A percentile compares a stretch with the other conserved stretches of the same genome.
Conservation (phyloP, 2,888 invertebrate species). For the Pardosa pseudoannulata region DNA sequence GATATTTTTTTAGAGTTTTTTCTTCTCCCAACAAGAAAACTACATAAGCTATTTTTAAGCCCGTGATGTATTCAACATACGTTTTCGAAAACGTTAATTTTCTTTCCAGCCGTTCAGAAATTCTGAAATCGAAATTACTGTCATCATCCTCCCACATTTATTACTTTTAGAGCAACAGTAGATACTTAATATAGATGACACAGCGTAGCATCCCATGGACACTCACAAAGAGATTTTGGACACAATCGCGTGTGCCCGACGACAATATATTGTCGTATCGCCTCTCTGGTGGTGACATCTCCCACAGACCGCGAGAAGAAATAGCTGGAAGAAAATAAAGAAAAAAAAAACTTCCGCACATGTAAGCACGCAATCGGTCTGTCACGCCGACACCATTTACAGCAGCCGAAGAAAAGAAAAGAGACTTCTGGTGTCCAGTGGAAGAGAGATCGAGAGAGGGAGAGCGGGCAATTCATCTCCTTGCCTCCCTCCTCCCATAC, state of each 20-base stretch:
- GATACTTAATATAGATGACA: no score
- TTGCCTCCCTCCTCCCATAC: neutral
- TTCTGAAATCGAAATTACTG: no score
- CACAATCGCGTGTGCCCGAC: constrained; percentile 15
- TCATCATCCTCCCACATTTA: no score
- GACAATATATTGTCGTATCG: constrained; percentile 28
- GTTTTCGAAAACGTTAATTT: no score
- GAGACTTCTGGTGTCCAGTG: neutral
- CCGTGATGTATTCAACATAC: no score
- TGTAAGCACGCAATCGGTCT: constrained; percentile 44
- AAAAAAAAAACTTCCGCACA: constrained; percentile 8
- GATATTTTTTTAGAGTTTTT: no score
- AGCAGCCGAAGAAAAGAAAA: neutral
- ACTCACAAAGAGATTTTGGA: neutral
- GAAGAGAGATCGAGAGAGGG: no score
- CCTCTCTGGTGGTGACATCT: constrained; percentile 51
- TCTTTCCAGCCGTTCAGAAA: no score
- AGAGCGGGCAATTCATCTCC: constrained; percentile 12
- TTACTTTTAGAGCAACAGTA: no score
- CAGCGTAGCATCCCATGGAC: no score
- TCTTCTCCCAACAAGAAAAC: no score
- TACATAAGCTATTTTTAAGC: no score
- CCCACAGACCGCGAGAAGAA: constrained; percentile 23
- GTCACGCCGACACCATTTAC: constrained; percentile 43
- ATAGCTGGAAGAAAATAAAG: neutral